phyloP scores from a whole-genome alignment of 1,140 invertebrate species.

The Xylocopa sonorina region DNA sequence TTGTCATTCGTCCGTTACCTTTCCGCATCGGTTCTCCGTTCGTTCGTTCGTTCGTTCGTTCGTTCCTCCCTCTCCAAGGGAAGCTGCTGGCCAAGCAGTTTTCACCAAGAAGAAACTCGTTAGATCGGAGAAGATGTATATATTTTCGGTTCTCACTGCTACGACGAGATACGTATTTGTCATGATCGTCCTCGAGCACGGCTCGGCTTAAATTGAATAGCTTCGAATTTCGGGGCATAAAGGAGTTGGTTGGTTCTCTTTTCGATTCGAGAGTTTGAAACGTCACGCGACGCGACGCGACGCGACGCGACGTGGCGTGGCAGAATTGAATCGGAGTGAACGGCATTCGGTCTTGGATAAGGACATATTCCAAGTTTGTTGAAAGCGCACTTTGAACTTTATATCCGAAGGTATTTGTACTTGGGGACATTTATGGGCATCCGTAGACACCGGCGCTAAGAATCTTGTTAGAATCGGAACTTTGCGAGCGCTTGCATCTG shows the following conservation, averaged over 20 bases:
- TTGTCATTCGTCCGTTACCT: constrained; percentile 38
- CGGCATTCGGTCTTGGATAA: constrained; percentile 22
- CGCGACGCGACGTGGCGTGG: too few relatives aligned
- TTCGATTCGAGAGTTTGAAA: neutral
- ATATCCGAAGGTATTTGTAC: constrained; percentile 35
- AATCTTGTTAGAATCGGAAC: constrained; percentile 19
- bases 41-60: too few relatives aligned
- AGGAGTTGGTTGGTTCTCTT: neutral
- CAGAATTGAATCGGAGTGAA: constrained; percentile 14
- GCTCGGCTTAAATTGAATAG: too few relatives aligned
- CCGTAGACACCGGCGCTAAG: neutral
- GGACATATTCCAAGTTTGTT: constrained; percentile 29
- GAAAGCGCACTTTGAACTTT: constrained; percentile 29
- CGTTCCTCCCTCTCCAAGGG: too few relatives aligned
- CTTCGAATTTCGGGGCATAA: neutral
- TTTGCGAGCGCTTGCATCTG: constrained; percentile 1
- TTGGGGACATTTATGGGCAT: constrained; percentile 20
- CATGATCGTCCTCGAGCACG: too few relatives aligned
- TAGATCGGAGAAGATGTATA: constrained; percentile 61
- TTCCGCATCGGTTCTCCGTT: neutral
- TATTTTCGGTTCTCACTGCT: constrained; percentile 39
- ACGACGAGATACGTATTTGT: constrained; percentile 16
- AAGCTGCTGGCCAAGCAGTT: constrained; percentile 36
- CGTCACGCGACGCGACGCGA: too few relatives aligned
- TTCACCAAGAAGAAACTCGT: constrained; percentile 52